Conservation (phyloP, 2,888 invertebrate genomes). For the Ectemnius cavifrons region DNA sequence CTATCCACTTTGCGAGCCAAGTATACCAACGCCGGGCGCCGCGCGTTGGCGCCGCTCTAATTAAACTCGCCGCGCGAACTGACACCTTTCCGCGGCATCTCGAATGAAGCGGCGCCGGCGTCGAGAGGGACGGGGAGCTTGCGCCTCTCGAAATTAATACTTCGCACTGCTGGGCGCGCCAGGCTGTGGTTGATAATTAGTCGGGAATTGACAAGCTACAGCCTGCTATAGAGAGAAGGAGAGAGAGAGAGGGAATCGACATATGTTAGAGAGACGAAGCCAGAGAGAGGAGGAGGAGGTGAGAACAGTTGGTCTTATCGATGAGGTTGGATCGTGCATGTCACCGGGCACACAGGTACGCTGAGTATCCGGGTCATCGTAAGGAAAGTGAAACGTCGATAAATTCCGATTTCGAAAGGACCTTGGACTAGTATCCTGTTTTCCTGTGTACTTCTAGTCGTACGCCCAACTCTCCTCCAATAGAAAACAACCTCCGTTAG, state of each 20-base stretch:
- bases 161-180: no score
- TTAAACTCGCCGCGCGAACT: background rate
- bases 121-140: background rate
- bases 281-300: no score
- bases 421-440: conserved; percentile 60
- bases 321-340: conserved; percentile 40
- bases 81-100: background rate
- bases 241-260: background rate
- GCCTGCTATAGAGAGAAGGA: background rate
- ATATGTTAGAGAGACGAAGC: no score
- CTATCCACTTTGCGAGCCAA: conserved; percentile 17
- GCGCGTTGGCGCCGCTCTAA: background rate
- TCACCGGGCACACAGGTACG: conserved; percentile 37
- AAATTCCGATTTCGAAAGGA: conserved; percentile 55
- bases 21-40: background rate
- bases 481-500: no score
- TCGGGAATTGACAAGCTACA: no score
- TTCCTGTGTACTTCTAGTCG: conserved; percentile 3
- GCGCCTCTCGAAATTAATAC: no score
- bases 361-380: conserved; percentile 52
- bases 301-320: conserved; percentile 34
- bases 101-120: background rate
- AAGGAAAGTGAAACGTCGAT: conserved; percentile 61
- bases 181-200: no score
- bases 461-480: no score